A percentile compares a stretch with the other conserved stretches of the same genome.
phyloP scores from a whole-genome alignment of 2,888 invertebrate genomes.

The Apodemia mormo region DNA sequence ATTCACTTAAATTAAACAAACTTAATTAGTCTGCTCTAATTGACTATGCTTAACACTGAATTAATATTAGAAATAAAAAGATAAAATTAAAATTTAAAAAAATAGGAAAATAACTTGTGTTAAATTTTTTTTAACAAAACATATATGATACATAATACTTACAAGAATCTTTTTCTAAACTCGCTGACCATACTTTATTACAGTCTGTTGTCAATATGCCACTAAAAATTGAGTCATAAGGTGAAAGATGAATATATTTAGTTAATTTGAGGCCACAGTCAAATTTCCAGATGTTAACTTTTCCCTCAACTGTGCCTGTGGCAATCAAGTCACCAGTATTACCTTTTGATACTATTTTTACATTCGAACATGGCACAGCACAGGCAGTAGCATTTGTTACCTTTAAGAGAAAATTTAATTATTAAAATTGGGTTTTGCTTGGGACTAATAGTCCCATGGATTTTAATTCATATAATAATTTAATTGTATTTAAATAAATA shows the following conservation, averaged over 20 bases:
- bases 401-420: constrained; percentile 38
- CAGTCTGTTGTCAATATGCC: constrained; percentile 66
- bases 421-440: neutral
- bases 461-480: neutral
- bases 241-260: constrained; percentile 80
- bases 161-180: constrained; percentile 73
- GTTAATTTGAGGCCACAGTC: constrained; percentile 88
- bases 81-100: no score
- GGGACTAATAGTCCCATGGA: neutral
- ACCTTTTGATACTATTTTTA: constrained; percentile 82
- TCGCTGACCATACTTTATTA: constrained; percentile 73
- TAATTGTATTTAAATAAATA: neutral
- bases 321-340: constrained; percentile 82
- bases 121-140: no score
- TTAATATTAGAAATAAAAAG: no score
- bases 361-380: constrained; percentile 81
- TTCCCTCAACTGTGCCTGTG: constrained; percentile 82
- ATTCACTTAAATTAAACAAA: no score
- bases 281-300: constrained; percentile 92
- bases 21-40: no score
- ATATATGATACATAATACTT: constrained; percentile 50
- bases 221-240: constrained; percentile 76
- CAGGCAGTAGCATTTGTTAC: constrained; percentile 92
- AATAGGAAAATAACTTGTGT: no score
- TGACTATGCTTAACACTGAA: no score